Evolutionary conservation across 2,113 vertebrate genomes (phyloP).

Genomic region (Bungarus multicinctus): DNA sequence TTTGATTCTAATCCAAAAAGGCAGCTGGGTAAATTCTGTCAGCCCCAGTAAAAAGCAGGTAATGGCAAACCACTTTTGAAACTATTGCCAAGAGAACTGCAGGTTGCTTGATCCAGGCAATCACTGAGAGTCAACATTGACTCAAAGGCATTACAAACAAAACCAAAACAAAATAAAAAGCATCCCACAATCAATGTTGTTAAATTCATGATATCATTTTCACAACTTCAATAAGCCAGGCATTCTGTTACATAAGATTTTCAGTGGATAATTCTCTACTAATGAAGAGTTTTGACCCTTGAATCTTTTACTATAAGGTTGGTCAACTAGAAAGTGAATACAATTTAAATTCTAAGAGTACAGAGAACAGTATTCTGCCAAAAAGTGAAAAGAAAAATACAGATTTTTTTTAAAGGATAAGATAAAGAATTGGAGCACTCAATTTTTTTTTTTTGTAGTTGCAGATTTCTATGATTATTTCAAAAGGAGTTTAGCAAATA

Average conservation of each 20-base stretch:
- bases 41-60: not conserved
- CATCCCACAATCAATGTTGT: not conserved
- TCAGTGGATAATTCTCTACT: not conserved
- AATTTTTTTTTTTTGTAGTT: not conserved
- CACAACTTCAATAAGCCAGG: not conserved
- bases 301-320: not conserved
- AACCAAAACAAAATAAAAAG: not conserved
- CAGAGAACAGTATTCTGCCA: slow-evolving; percentile 12
- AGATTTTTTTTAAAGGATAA: not conserved
- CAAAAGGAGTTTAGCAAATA: rapidly evolving
- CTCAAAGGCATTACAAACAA: not conserved
- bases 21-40: not conserved
- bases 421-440: slow-evolving; percentile 18
- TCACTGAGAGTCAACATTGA: not conserved
- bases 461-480: not conserved
- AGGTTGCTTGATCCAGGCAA: not conserved
- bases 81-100: not conserved
- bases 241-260: not conserved
- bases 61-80: not conserved
- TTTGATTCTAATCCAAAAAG: not conserved
- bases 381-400: slow-evolving; percentile 4
- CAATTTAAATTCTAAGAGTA: not conserved
- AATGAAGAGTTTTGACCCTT: not conserved
- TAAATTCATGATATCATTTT: not conserved
- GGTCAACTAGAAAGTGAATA: not conserved